Base-by-base conservation (phyloP, 1,140 invertebrate genomes). In the Trachymyrmex septentrionalis region DNA sequence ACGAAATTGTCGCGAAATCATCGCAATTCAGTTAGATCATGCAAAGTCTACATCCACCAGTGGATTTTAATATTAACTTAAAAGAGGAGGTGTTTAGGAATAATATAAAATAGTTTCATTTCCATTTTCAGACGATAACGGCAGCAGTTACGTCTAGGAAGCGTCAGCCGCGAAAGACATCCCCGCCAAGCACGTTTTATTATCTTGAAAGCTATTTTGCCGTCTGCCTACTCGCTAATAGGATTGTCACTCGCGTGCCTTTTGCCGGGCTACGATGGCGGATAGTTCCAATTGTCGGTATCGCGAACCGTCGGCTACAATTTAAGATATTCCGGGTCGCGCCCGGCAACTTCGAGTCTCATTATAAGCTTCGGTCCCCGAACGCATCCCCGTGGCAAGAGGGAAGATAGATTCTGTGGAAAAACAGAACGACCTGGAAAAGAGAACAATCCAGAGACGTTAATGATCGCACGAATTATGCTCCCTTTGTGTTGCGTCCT, bases 181-280 rank as follows among this genome's bases (percentile, higher is more conserved):
- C 59, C 53, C 63, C 81, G 24, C 48, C 86, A 59, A 50, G 48
- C 48, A 53, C 85, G 44, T 78, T 91, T 91, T 91, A 91, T 91
- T 91, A 91, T 91, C 90, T 91, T 88, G 84, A 86, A 90, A 91
- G 90, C 87, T 90, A 91, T 91, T 88, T 88, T 87, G 87, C 87
- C 78, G 90, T 67, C 89, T 91, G 90, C 89, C 90, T 91, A 91
- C 73, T 90, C 89, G 78, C 87, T 91, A 91, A 91, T 91, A 91
- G 90, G 89, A 91, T 91, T 91, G 90, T 91, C 90, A 91, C 89
- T 91, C 90, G 90, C 84, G 90, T 91, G 89, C 84, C 89, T 90
- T 91, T 91, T 88, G 82, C 89, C 76, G 55, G 67, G 63, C 71
- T 81, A 24, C 86, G 64, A 87, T 30, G 55, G 71, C 71, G 86